Base-by-base conservation (phyloP, 37 sponge, comb jelly and placozoan genomes). In the Ianthella basta region DNA sequence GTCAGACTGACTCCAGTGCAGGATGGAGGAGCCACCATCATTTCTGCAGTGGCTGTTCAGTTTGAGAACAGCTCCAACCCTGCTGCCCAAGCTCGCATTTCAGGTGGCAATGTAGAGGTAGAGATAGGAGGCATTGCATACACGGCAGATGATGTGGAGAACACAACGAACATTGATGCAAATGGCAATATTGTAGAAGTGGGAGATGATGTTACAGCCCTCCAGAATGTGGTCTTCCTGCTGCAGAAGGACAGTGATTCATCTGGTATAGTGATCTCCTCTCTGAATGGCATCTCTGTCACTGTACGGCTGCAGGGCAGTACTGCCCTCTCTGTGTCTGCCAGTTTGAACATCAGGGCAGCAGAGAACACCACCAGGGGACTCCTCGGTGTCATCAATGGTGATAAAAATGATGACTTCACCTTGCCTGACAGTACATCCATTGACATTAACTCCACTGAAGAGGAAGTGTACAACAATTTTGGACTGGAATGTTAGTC, bases 401-500 rank as follows among this genome's bases (percentile, higher is more conserved):
- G 87, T 0, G 80, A 82, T 53, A 33, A 83, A 12, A 38, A 25
- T 21, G 88, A 92, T 39, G 92, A 92, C 70, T 83, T 86, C 64
- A 50, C 24, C 4, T 44, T 64, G 0, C 87, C 85, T 63, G 33
- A 91, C 57, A 85, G 82, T 54, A 79, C 74, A 19, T 25, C 61
- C 23, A 35, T 91, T 12, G 18, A 44, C 21, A 24, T 44, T 4
- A 56, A 84, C 40, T 50, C 57, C 2, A 86, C 80, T 20, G 91
- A 91, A 32, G 60, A 56, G 25, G 83, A 87, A 13, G 74, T 91
- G 4, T 91, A 86, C 40, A 40, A 85, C 41, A 23, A 80, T 10
- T 91, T 86, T 91, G 91, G 91, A 32, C 13, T 84, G 38, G 3
- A 40, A 0, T 91, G 91, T 91, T 60, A 91, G 91, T 82, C 50